A percentile compares a stretch with the other conserved stretches of the same genome.
These are phyloP conservation scores for Zygogramma bicolorata DNA, from an alignment of 2,888 invertebrate species.

Conservation along the genomic window DNA sequence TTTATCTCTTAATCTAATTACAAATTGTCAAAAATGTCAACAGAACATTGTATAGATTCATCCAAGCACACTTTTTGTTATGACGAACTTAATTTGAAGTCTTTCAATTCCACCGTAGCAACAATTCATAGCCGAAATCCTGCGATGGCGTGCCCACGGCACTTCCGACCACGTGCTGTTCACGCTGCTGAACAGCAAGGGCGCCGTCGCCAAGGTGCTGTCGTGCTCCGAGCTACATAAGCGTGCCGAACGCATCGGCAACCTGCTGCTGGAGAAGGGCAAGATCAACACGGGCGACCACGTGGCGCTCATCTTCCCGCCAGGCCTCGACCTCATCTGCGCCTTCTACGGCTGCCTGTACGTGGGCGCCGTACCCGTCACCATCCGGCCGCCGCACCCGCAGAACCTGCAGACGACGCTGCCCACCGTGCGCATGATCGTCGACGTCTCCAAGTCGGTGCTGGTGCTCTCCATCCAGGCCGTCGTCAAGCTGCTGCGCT, in stretches of 20 bases:
- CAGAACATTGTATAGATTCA: not conserved
- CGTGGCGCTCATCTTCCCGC: slow-evolving; percentile 93
- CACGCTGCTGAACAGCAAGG: slow-evolving; percentile 94
- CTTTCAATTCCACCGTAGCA: slow-evolving; percentile 72
- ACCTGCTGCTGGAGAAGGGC: slow-evolving; percentile 89
- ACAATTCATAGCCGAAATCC: slow-evolving; percentile 96
- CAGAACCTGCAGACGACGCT: slow-evolving; percentile 97
- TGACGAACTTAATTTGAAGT: too few species aligned
- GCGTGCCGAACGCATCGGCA: slow-evolving; percentile 91
- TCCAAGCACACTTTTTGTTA: too few species aligned
- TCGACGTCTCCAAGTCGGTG: slow-evolving; percentile 97
- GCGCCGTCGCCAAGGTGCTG: slow-evolving; percentile 86
- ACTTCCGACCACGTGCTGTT: slow-evolving; percentile 98
- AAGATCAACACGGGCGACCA: slow-evolving; percentile 97
- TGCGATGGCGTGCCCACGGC: slow-evolving; percentile 94
- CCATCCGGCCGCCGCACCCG: slow-evolving; percentile 97
- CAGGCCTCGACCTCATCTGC: slow-evolving; percentile 96
- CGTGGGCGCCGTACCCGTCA: slow-evolving; percentile 79
- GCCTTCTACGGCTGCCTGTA: slow-evolving; percentile 99
- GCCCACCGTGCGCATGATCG: slow-evolving; percentile 98
- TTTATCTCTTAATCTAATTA: too few species aligned
- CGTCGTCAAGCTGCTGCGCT: slow-evolving; percentile 94
- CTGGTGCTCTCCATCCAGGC: slow-evolving; percentile 86
- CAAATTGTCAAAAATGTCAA: not conserved
- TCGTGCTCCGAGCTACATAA: slow-evolving; percentile 97